Percentiles rank a stretch among this genome's conserved stretches.
Evolutionary conservation across 37 sponge, comb jelly and placozoan species (phyloP).

Genomic region (Chondrosia reniformis): DNA sequence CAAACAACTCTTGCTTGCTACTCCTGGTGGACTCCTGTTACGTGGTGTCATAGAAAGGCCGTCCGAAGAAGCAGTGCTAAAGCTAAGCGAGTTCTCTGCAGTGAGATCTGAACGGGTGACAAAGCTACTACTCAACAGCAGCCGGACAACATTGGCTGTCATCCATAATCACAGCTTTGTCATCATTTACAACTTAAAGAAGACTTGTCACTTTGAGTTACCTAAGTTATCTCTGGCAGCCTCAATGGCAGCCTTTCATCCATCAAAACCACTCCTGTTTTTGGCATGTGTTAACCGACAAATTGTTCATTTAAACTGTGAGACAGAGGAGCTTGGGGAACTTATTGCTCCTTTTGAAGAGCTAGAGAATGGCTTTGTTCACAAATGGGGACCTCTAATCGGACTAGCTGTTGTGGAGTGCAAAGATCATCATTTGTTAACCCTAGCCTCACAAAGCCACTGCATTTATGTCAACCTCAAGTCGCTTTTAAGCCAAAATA

Average conservation of each 20-base stretch:
- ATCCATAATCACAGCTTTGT: not conserved
- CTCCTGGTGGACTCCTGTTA: not conserved
- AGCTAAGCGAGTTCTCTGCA: not conserved
- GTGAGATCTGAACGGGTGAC: not conserved
- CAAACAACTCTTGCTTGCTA: not conserved
- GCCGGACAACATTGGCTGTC: not conserved
- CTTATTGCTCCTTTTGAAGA: constrained; percentile 3
- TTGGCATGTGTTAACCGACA: not conserved
- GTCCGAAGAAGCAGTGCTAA: not conserved
- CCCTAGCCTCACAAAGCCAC: not conserved
- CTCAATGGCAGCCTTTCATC: too few species aligned
- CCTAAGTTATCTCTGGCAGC: not conserved
- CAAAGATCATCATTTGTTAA: not conserved
- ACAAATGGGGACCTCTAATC: constrained; percentile 7
- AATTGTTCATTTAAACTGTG: not conserved
- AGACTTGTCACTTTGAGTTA: not conserved
- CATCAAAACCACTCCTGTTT: not conserved
- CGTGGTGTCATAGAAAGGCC: not conserved
- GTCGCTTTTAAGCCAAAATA: not conserved
- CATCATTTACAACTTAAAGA: not conserved
- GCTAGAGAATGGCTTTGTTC: constrained; percentile 19
- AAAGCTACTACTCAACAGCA: not conserved
- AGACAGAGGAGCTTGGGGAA: not conserved
- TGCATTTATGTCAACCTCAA: not conserved
- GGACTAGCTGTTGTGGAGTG: not conserved